phyloP scores from a whole-genome alignment of 2,113 vertebrate genomes.

The Daphoenositta chrysoptera region DNA sequence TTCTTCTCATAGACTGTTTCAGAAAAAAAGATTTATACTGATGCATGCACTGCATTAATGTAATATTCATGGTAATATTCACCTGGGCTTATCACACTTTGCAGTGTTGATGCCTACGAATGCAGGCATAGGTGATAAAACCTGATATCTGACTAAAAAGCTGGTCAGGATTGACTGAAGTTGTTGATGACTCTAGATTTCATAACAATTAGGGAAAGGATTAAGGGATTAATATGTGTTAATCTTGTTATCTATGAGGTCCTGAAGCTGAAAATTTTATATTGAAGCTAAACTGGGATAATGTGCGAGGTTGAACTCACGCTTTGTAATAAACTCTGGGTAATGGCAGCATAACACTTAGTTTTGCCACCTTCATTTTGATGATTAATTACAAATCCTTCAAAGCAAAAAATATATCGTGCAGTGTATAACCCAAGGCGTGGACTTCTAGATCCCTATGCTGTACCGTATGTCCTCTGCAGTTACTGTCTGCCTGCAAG shows the following conservation, averaged over 20 bases:
- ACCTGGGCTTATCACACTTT: not conserved
- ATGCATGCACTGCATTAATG: not conserved
- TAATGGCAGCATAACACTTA: not conserved
- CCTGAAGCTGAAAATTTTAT: not conserved
- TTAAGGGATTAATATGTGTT: constrained; percentile 16
- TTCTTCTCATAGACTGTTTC: not conserved
- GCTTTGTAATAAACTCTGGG: not conserved
- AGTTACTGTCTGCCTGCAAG: not conserved
- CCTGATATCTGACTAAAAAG: not conserved
- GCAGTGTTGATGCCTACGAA: not conserved
- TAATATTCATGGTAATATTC: not conserved
- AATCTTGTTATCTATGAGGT: constrained; percentile 27
- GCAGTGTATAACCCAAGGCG: not conserved
- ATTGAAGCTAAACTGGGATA: not conserved
- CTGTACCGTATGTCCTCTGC: not conserved
- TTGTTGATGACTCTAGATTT: constrained; percentile 4
- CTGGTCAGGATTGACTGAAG: not conserved
- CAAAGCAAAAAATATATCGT: not conserved
- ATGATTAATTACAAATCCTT: not conserved
- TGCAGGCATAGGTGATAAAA: not conserved
- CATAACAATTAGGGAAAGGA: constrained; percentile 2
- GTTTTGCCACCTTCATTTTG: not conserved
- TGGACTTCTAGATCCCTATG: not conserved
- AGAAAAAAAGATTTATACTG: not conserved
- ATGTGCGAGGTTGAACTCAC: not conserved